phyloP scores from a whole-genome alignment of 1,140 invertebrate species.

The Cotesia typhae region DNA sequence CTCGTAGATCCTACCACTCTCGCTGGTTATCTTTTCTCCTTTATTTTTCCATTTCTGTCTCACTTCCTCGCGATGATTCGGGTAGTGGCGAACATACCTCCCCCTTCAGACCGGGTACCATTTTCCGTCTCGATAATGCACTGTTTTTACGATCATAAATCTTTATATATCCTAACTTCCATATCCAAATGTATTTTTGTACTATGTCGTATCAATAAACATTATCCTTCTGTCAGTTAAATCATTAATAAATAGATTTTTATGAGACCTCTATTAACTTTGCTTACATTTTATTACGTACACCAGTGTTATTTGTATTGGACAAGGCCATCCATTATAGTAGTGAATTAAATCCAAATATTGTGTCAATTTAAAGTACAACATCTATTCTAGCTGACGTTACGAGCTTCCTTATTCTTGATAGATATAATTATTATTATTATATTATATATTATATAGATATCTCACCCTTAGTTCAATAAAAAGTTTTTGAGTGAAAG shows the following conservation, averaged over 20 bases:
- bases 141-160: constrained; percentile 37
- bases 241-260: constrained; percentile 22
- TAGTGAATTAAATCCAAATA: no score
- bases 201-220: constrained; percentile 31
- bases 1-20: constrained; percentile 54
- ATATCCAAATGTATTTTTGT: constrained; percentile 26
- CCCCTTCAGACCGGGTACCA: neutral
- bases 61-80: no score
- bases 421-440: no score
- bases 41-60: neutral
- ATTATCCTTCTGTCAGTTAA: constrained; percentile 21
- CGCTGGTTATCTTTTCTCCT: constrained; percentile 5
- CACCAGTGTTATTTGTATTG: no score
- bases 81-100: constrained; percentile 15
- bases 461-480: no score
- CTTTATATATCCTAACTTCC: constrained; percentile 31
- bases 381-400: neutral
- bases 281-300: no score
- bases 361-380: no score
- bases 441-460: no score
- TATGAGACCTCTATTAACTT: neutral
- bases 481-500: no score
- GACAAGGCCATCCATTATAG: no score
- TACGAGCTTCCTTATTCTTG: no score
- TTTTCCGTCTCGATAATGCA: constrained; percentile 35